Conservation (phyloP, 2,113 vertebrate genomes). For the Cololabis saira region DNA sequence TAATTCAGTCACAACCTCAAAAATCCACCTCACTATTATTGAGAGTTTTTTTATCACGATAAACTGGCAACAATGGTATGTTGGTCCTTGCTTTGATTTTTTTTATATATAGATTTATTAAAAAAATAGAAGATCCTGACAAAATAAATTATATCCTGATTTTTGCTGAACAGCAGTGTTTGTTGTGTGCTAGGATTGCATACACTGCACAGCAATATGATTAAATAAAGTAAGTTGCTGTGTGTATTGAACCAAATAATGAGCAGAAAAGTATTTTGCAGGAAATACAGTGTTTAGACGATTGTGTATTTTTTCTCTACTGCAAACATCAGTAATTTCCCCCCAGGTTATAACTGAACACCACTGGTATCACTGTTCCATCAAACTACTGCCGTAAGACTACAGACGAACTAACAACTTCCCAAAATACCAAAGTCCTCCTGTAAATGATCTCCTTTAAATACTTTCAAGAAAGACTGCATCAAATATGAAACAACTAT, state of each 20-base stretch:
- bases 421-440: no score
- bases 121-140: no score
- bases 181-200: not conserved
- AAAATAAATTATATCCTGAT: not conserved
- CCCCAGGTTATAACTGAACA: not conserved
- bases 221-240: not conserved
- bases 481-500: constrained; percentile 10
- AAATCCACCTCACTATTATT: no score
- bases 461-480: not conserved
- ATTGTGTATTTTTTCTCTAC: not conserved
- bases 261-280: not conserved
- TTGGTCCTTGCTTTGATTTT: no score
- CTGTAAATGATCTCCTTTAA: not conserved
- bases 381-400: not conserved
- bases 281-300: not conserved
- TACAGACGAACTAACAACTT: no score
- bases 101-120: no score
- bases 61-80: no score
- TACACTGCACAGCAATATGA: not conserved
- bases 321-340: not conserved
- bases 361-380: not conserved
- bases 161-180: not conserved
- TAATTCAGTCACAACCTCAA: no score
- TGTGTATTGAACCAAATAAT: not conserved
- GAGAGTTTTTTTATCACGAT: no score